Conservation (phyloP, 2,113 vertebrate genomes). For the Nannobrachium achirus region DNA sequence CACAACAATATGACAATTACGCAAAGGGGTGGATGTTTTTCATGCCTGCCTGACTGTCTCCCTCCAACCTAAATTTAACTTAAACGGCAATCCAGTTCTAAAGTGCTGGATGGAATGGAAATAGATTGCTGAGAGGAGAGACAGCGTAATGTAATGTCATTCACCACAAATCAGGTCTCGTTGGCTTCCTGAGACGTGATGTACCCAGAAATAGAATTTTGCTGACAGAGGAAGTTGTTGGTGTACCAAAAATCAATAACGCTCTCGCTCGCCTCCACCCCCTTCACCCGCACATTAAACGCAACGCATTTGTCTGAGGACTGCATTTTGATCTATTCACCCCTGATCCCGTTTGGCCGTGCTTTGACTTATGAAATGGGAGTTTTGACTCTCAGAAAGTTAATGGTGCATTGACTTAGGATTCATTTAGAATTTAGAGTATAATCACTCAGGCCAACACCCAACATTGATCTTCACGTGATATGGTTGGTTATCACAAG, state of each 20-base stretch:
- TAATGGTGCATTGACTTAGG: constrained; percentile 25
- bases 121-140: constrained; percentile 59
- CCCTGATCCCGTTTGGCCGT: constrained; percentile 37
- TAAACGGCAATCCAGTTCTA: constrained; percentile 45
- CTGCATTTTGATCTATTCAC: constrained; percentile 59
- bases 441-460: neutral
- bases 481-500: no score
- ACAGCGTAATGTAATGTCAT: constrained; percentile 63
- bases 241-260: constrained; percentile 72
- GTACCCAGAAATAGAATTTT: constrained; percentile 75
- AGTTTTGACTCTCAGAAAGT: constrained; percentile 42
- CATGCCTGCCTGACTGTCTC: constrained; percentile 7
- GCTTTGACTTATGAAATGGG: constrained; percentile 30
- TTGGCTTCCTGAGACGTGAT: constrained; percentile 67
- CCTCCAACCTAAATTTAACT: constrained; percentile 41
- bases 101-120: constrained; percentile 38
- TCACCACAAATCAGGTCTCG: constrained; percentile 65
- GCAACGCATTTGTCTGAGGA: constrained; percentile 56
- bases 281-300: constrained; percentile 45
- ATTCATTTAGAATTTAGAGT: constrained; percentile 15
- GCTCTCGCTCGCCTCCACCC: constrained; percentile 19
- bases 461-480: no score
- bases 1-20: constrained; percentile 44
- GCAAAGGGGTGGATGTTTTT: constrained; percentile 2
- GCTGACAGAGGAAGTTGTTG: constrained; percentile 79